Base-by-base conservation (phyloP, 2,113 vertebrate species). In the Oceanodroma tethys region DNA sequence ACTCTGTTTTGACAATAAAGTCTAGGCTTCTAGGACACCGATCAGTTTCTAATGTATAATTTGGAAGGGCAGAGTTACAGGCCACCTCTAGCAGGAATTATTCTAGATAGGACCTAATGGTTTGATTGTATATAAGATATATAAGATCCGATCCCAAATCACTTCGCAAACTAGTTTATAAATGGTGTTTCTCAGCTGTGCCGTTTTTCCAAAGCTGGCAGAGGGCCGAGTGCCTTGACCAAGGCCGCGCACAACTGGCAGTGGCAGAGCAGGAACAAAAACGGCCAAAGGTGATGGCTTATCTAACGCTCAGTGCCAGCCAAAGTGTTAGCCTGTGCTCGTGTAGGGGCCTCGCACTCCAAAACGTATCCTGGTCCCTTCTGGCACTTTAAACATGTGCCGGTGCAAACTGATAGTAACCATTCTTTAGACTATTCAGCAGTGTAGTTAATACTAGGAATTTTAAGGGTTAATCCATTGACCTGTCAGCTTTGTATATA, bases 391-490 rank as follows among this genome's bases (percentile, higher is more conserved):
- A 10, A 65, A 26, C 0, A 0, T 16, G 6, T 42, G 45, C 62
- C 82, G 21, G 0, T 48, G 75, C 71, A 58, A 26, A 23, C n/a
- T 56, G 25, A 1, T 71, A 6, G 8, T 42, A 62, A 40, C n/a
- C 19, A 3, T 50, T 45, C 26, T 21, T 27, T 25, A 4, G 3
- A 20, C 67, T 74, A 0, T 52, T 36, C 74, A 66, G 43, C 38
- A 7, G 22, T 29, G 34, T 17, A 62, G 58, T 65, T 52, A 45
- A 56, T 55, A 26, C 36, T 45, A 30, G 42, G 30, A 81, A 47
- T 59, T 79, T 15, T 11, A 88, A 80, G 93, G 84, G 89, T 95
- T 95, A 96, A 93, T 90, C 89, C 62, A 65, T 26, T 87, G 91
- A 82, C 68, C 66, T 85, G 74, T 76, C 87, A 62, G 86, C 83